Conservation (phyloP, 2,797 vertebrate genomes). For the Macroramphosus scolopax region DNA sequence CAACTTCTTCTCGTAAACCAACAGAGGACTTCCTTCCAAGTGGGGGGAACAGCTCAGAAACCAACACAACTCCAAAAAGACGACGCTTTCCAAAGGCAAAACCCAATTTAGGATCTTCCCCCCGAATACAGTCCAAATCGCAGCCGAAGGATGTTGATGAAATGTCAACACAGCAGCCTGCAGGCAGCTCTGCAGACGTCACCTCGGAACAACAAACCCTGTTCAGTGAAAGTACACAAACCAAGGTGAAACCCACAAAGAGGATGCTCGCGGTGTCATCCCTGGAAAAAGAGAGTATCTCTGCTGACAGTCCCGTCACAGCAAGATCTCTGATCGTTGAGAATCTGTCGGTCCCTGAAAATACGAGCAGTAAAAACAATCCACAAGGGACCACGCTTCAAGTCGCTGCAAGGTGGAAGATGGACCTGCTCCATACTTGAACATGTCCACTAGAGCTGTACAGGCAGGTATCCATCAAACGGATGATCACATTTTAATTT, state of each 20-base stretch:
- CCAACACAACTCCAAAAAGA: constrained; percentile 30
- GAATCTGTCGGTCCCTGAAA: constrained; percentile 1
- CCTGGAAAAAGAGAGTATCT: not conserved
- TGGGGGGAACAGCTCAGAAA: constrained; percentile 7
- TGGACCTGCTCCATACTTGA: not conserved
- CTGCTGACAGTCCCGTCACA: not conserved
- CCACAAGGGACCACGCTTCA: not conserved
- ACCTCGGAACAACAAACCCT: constrained; percentile 8
- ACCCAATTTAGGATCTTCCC: constrained; percentile 39
- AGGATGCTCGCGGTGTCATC: not conserved
- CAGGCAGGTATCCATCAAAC: constrained; percentile 5
- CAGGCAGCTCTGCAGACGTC: constrained; percentile 1
- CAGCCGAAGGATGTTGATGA: not conserved
- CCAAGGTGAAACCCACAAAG: not conserved
- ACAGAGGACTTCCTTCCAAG: constrained; percentile 2
- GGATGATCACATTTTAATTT: not conserved
- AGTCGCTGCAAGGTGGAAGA: not conserved
- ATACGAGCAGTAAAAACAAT: constrained; percentile 4
- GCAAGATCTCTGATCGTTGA: not conserved
- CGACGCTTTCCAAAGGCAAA: constrained; percentile 42
- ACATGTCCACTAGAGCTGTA: not conserved
- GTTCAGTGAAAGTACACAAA: not conserved
- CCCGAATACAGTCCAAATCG: constrained; percentile 19
- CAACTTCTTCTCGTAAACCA: constrained; percentile 1
- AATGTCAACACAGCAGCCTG: not conserved